phyloP scores from a whole-genome alignment of 2,797 vertebrate genomes.

The Hippopotamyrus pictus region DNA sequence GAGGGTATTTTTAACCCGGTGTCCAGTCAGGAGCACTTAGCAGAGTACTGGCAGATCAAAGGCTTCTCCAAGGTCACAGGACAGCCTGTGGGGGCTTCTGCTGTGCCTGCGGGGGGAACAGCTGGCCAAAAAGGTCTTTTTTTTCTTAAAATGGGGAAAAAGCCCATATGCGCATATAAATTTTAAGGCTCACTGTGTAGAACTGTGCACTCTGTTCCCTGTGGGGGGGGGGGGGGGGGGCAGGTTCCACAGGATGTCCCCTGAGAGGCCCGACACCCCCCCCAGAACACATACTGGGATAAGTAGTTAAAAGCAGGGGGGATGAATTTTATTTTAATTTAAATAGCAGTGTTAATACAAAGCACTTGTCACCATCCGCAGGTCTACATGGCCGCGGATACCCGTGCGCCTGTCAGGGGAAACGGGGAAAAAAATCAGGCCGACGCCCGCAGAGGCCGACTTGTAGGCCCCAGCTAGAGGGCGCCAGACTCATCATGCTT shows the following conservation, averaged over 20 bases:
- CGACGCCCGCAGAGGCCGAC: neutral
- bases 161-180: neutral
- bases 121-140: neutral
- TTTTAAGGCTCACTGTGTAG: neutral
- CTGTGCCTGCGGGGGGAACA: neutral
- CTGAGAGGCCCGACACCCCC: neutral
- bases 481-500: neutral
- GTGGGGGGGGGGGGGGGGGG: neutral
- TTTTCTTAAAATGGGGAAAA: neutral
- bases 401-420: neutral
- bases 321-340: neutral
- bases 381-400: neutral
- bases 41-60: constrained; percentile 53
- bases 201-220: neutral
- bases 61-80: constrained; percentile 53
- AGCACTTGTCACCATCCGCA: neutral
- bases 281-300: neutral
- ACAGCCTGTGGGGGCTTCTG: neutral
- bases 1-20: constrained; percentile 62
- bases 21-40: constrained; percentile 60
- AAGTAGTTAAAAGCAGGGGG: neutral
- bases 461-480: neutral
- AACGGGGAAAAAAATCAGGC: neutral
- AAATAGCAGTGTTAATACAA: neutral
- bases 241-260: neutral